Base-by-base conservation (phyloP, 2,797 vertebrate species). In the Mormyrops boulengeri region DNA sequence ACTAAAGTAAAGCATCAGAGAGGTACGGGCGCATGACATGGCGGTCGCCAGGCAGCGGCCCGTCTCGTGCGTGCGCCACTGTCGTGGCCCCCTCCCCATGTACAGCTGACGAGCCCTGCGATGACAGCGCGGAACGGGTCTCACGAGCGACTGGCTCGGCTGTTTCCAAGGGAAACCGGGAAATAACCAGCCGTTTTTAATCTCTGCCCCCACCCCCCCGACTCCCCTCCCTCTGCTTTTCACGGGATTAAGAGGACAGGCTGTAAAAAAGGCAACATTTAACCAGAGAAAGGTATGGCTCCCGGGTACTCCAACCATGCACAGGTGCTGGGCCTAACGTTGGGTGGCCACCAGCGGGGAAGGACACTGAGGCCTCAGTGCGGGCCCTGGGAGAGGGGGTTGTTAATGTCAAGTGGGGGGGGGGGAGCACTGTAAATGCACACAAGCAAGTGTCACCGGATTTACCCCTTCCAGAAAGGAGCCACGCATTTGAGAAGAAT, bases 81-180 rank as follows among this genome's bases (percentile, higher is more conserved):
- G 41, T n/a, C 9, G 0, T 0, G 7, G 7, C 50, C 57, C 30
- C 55, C 19, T 0, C 19, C 87, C 57, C 52, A 5, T 2, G 66
- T 34, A 89, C 57, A 17, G 44, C 84, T 50, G 44, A 26, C 89
- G 4, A 47, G 89, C 30, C 34, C 47, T 53, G 82, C 44, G 55
- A 85, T 52, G 60, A 89, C 89, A 53, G 82, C 26, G 17, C 62
- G 60, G 9, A 26, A 49, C 57, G 14, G 62, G 44, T 19, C 57
- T 30, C 26, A 4, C 80, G 7, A 87, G 89, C 84, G 11, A 84
- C 34, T 4, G 55, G 85, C 57, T 85, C 44, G n/a, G 69, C 89
- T 14, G 91, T 92, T 90, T 91, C 92, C 91, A 91, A 89, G 91
- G 91, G 91, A 91, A 90, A 91, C 92, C 86, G 89, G 90, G 80